Evolutionary conservation across 2,113 vertebrate species (phyloP), one percentile per base, ranked within the genome.

Genomic region (Junco hyemalis): DNA sequence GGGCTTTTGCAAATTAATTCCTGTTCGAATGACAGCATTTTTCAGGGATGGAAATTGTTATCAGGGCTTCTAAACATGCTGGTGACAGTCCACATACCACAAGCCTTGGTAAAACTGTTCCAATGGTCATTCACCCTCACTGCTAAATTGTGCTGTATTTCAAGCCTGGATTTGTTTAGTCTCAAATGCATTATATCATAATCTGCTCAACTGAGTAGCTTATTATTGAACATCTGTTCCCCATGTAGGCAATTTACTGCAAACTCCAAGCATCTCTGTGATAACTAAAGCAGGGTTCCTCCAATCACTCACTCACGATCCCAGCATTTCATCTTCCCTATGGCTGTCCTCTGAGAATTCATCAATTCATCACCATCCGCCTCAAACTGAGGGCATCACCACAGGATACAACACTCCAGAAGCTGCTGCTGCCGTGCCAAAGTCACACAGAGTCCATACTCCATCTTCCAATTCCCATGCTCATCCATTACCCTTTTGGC

Each of bases 191-290:
- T 86, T 90, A 47, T 86, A 92, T 90, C 91, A 94, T 94, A 88
- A 95, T 93, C 88, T 83, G 91, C 81, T 81, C 92, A 92, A 59
- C 60, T 84, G 96, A 94, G 91, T 59, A 92, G 86, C 72, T 88
- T 76, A 72, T 81, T 92, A 90, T 5, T 78, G 78, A 96, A 90
- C 93, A 92, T 94, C 93, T 93, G 92, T 92, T 95, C 86, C 50
- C 73, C 57, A 82, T 91, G 95, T 45, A 92, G 86, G 91, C 92
- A 93, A 91, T 85, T 89, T 84, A 81, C 63, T 85, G 57, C 79
- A 74, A 84, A 73, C 53, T 86, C 91, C 89, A 65, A 78, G 65
- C 89, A 76, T 64, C 81, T 81, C 80, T 92, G 72, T 72, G 91
- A 69, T 61, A 93, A 91, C 70, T 68, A 84, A 92, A 91, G 89